Evolutionary conservation across 2,888 invertebrate species (phyloP).

Genomic region (Pyrocoelia pectoralis): DNA sequence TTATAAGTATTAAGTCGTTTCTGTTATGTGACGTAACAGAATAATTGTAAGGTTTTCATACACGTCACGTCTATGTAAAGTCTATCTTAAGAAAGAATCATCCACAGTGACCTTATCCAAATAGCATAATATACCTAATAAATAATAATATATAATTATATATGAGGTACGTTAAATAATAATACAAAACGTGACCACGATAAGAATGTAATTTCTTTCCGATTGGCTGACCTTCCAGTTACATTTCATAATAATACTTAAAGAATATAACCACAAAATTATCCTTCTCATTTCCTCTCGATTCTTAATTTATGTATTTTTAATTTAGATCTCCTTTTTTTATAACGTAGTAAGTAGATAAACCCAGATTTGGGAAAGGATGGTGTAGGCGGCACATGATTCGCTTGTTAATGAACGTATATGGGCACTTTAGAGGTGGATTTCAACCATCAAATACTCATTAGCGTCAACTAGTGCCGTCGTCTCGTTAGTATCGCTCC

Average conservation of each 20-base stretch:
- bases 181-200: not conserved
- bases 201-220: not conserved
- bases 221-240: conserved; percentile 1
- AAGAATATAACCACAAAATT: not conserved
- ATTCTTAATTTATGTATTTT: no score
- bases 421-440: conserved; percentile 30
- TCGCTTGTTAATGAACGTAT: conserved; percentile 23
- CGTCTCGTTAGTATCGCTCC: conserved; percentile 35
- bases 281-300: no score
- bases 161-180: not conserved
- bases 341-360: not conserved
- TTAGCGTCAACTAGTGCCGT: conserved; percentile 33
- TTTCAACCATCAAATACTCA: conserved; percentile 33
- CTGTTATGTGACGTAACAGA: no score
- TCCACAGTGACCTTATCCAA: conserved; percentile 1
- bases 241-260: not conserved
- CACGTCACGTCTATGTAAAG: no score
- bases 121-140: not conserved
- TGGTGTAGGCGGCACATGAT: conserved; percentile 12
- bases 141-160: not conserved
- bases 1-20: no score
- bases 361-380: not conserved
- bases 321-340: no score
- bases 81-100: not conserved
- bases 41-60: no score